Evolutionary conservation across 2,113 vertebrate genomes (phyloP).

Genomic region (Eurypyga helias): DNA sequence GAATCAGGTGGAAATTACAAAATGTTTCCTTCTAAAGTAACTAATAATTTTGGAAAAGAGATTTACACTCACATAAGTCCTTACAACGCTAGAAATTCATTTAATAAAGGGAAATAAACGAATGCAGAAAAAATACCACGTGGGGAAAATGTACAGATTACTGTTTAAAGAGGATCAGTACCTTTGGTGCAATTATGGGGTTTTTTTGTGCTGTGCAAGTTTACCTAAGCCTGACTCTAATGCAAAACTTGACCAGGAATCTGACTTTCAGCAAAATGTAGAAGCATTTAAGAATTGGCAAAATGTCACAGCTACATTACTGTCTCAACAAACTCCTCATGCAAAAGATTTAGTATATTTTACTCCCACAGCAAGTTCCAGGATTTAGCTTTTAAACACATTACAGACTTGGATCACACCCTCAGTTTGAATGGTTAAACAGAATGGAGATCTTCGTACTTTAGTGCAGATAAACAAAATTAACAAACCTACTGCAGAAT

Average conservation of each 20-base stretch:
- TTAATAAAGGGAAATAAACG: constrained; percentile 56
- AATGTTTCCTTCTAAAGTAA: constrained; percentile 55
- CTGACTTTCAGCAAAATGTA: constrained; percentile 62
- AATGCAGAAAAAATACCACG: constrained; percentile 15
- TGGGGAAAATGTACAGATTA: constrained; percentile 19
- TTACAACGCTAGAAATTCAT: constrained; percentile 23
- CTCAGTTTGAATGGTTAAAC: constrained; percentile 67
- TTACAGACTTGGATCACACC: constrained; percentile 60
- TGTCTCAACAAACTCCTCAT: constrained; percentile 78
- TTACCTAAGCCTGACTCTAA: constrained; percentile 65
- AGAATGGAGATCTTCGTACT: constrained; percentile 72
- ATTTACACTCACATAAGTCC: constrained; percentile 55
- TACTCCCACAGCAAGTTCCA: constrained; percentile 72
- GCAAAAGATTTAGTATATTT: constrained; percentile 76
- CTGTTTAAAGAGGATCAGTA: constrained; percentile 51
- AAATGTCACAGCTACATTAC: constrained; percentile 74
- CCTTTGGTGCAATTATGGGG: constrained; percentile 60
- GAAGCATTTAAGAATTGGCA: constrained; percentile 77
- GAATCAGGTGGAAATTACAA: constrained; percentile 55
- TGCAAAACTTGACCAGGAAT: constrained; percentile 60
- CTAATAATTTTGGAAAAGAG: constrained; percentile 39
- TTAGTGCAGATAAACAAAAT: constrained; percentile 77
- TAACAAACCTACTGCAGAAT: constrained; percentile 74
- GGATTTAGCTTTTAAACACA: constrained; percentile 72
- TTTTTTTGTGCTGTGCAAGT: constrained; percentile 63